Evolutionary conservation across 2,113 vertebrate species (phyloP), one percentile per base, ranked within the genome.

Genomic region (Saccopteryx leptura): DNA sequence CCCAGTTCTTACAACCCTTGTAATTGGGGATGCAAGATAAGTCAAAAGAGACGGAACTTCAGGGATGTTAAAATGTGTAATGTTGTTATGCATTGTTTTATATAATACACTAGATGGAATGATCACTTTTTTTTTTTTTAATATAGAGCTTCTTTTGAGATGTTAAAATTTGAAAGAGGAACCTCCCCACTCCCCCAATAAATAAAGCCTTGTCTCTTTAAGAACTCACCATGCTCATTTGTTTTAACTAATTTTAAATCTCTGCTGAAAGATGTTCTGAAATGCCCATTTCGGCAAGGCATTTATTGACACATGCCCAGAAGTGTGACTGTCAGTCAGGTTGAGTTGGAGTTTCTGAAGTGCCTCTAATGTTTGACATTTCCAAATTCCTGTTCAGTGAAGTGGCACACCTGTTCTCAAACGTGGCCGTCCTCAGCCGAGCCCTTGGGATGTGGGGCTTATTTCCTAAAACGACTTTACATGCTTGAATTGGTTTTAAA

Each of bases 401-500:
- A 94, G 95, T 93, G 96, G 93, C 83, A 75, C 89, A 96, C 96
- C 91, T 93, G 89, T 87, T 94, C 95, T 87, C 71, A 71, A 78
- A 86, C 3, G 4, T 84, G 78, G 79, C 28, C 88, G 68, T 91
- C 39, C 78, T 91, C 58, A 39, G 76, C 58, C 0, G 1, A 90
- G 78, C 88, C 72, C 89, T 58, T 71, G 91, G 86, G 91, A 94
- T 3, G 24, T 46, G 24, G 93, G 94, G 26, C 89, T 94, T 91
- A 89, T 91, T 91, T 94, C 85, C 93, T 93, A 93, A 97, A 94
- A 94, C 0, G 69, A 72, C 95, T 95, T 91, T 61, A 54, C 86
- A 89, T 89, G 86, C 94, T 96, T 92, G 94, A 88, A 15, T 91
- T 83, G 95, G 46, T 96, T 85, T 97, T 96, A 95, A 97, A 96